Base-by-base conservation (phyloP, 2,113 vertebrate genomes). In the Edolisoma coerulescens region DNA sequence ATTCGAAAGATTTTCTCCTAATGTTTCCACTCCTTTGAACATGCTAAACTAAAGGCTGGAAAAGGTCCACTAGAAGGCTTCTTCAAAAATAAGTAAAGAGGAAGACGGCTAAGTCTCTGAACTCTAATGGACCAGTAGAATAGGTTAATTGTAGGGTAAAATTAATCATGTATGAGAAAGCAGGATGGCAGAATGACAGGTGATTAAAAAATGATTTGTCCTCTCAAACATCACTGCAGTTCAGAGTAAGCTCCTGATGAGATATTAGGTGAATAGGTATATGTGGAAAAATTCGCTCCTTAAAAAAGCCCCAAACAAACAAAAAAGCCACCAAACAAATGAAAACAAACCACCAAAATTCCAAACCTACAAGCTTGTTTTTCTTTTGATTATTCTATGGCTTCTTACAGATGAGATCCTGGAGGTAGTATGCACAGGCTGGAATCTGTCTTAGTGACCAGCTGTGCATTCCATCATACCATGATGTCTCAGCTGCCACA, bases 301-400 rank as follows among this genome's bases (percentile, higher is more conserved):
- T 7, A 49, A 83, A 53, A 57, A 32, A 49, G 23, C 1, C 2
- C 12, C 20, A 19, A n/a, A 23, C 5, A 6, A 42, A 42, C 13
- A 41, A 60, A 50, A 41, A 33, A 42, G 3, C 7, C 35, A 28
- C 12, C 5, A 26, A 35, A 35, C 13, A 30, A 67, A 67, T 41
- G 2, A 18, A 74, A 50, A n/a, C n/a, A 26, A 4, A 0, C 3
- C 7, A 7, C 11, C 15, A 41, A 28, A 11, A 35, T 27, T 37
- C 49, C 16, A 52, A 69, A 60, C 11, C 4, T 7, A 8, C 9
- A 65, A 37, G 1, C 8, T n/a, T 37, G 4, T 59, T 73, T 45
- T 50, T 17, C 6, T 82, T 88, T 33, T 52, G 12, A 61, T 75
- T 67, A 65, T 70, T 83, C 18, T 64, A 2, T 8, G 9, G 10